A percentile compares a stretch with the other conserved stretches of the same genome.
Evolutionary conservation across 2,888 invertebrate species (phyloP).

Genomic region (Lamproptera curius): DNA sequence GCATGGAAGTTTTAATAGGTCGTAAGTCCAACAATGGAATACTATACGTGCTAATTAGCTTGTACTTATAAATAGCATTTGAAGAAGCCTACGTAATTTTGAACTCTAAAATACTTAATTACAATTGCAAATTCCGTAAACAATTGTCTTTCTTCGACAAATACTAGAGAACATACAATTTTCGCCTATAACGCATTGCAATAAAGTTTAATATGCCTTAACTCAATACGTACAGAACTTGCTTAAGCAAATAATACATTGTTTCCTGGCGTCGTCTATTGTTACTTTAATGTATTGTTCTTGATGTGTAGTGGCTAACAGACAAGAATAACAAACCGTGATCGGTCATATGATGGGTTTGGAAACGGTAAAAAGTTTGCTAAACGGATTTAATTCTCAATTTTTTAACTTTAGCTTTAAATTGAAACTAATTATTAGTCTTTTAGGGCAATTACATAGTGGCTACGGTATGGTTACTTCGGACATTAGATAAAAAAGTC

Average conservation of each 20-base stretch:
- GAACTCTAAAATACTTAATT: background rate
- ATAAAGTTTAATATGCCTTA: background rate
- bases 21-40: conserved; percentile 2
- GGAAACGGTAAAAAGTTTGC: too few relatives aligned
- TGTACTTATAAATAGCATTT: background rate
- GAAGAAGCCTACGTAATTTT: background rate
- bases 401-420: too few relatives aligned
- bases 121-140: too few relatives aligned
- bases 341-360: too few relatives aligned
- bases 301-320: background rate
- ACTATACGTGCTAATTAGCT: conserved; percentile 1
- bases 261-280: background rate
- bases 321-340: too few relatives aligned
- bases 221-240: background rate
- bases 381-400: too few relatives aligned
- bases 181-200: background rate
- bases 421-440: too few relatives aligned
- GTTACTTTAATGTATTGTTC: background rate
- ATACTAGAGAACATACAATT: background rate
- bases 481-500: too few relatives aligned
- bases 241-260: conserved; percentile 2
- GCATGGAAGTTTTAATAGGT: background rate
- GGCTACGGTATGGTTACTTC: too few relatives aligned
- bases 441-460: too few relatives aligned
- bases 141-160: too few relatives aligned